A percentile compares a stretch with the other conserved stretches of the same genome.
Conservation (phyloP, 2,113 vertebrate species). For the Oostethus manadensis region DNA sequence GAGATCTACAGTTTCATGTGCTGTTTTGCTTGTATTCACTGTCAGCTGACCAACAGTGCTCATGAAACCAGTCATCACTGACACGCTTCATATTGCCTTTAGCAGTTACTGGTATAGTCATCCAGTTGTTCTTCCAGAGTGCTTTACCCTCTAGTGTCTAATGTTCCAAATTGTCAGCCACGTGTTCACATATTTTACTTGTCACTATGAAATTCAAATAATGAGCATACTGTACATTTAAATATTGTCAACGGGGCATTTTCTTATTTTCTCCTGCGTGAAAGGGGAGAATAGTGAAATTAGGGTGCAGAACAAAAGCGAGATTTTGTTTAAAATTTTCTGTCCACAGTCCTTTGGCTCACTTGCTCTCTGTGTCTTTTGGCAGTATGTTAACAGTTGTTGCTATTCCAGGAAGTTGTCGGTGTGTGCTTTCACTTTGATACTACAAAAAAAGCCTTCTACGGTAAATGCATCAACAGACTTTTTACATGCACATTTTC, state of each 20-base stretch:
- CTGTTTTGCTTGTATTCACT: neutral
- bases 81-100: neutral
- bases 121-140: neutral
- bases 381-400: slow-evolving; percentile 8
- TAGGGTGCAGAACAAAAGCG: neutral
- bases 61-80: no score
- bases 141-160: neutral
- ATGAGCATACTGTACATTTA: neutral
- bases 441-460: slow-evolving; percentile 46
- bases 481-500: slow-evolving; percentile 4
- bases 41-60: neutral
- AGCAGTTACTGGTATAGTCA: neutral
- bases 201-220: neutral
- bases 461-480: slow-evolving; percentile 34
- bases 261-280: neutral
- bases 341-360: slow-evolving; percentile 9
- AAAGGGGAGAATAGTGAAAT: neutral
- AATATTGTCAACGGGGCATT: neutral
- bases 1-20: neutral
- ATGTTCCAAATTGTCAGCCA: neutral
- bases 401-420: neutral
- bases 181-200: neutral
- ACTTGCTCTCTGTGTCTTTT: slow-evolving; percentile 7
- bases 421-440: slow-evolving; percentile 12
- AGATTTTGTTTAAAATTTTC: neutral